phyloP scores from a whole-genome alignment of 2,797 vertebrate genomes.

The Alectoris magna region DNA sequence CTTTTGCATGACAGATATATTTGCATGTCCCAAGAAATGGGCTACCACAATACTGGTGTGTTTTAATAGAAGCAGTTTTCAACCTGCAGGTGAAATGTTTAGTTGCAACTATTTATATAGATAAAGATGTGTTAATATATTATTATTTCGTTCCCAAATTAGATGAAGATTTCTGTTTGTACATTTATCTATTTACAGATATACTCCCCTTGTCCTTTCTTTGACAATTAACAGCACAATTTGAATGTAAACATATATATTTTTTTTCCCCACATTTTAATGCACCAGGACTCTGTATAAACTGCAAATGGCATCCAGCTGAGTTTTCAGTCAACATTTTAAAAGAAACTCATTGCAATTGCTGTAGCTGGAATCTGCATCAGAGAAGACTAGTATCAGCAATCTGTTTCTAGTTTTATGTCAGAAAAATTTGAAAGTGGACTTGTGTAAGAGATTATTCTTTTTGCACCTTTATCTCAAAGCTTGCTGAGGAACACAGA shows the following conservation, averaged over 20 bases:
- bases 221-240: background rate
- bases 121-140: background rate
- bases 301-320: slow-evolving; percentile 35
- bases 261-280: background rate
- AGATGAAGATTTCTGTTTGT: background rate
- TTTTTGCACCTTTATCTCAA: too few relatives aligned
- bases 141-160: background rate
- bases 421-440: background rate
- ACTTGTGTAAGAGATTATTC: background rate
- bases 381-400: slow-evolving; percentile 21
- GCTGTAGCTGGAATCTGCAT: slow-evolving; percentile 35
- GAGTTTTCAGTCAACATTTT: slow-evolving; percentile 66
- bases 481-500: too few relatives aligned
- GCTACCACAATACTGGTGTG: background rate
- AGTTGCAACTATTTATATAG: background rate
- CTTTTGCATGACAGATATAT: background rate
- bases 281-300: slow-evolving; percentile 56
- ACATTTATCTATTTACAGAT: background rate
- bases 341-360: slow-evolving; percentile 45
- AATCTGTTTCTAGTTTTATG: slow-evolving; percentile 47
- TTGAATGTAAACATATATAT: background rate
- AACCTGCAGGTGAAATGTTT: background rate
- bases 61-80: background rate
- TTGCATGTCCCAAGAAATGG: background rate
- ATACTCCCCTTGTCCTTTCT: background rate